phyloP scores from a whole-genome alignment of 2,888 invertebrate genomes.

The Brenthis ino region DNA sequence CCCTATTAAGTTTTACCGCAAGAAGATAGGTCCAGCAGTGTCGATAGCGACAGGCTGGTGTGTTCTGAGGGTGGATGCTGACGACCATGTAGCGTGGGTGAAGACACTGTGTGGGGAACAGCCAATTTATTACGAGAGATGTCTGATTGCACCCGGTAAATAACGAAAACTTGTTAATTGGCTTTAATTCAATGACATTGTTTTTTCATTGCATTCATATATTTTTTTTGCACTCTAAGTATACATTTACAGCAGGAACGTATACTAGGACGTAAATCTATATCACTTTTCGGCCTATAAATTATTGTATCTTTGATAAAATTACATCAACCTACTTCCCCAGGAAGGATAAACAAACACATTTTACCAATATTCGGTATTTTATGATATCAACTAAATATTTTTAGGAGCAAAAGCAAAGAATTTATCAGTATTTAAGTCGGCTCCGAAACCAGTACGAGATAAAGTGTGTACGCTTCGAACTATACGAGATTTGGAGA shows the following conservation, averaged over 20 bases:
- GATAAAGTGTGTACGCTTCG: constrained; percentile 56
- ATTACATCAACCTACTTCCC: no score
- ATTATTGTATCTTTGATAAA: no score
- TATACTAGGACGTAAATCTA: no score
- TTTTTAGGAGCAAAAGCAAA: constrained; percentile 60
- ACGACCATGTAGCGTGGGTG: constrained; percentile 65
- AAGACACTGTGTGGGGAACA: constrained; percentile 63
- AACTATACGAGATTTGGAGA: constrained; percentile 66
- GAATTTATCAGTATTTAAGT: constrained; percentile 56
- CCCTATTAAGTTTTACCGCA: constrained; percentile 64
- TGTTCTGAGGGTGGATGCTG: constrained; percentile 65
- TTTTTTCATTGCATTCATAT: no score
- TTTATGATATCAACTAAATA: no score
- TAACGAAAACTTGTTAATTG: not conserved
- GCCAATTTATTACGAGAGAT: constrained; percentile 72
- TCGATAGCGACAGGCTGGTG: constrained; percentile 72
- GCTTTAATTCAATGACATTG: no score
- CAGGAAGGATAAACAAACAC: no score
- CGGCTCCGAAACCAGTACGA: constrained; percentile 62
- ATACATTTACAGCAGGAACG: no score
- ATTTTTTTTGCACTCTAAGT: no score
- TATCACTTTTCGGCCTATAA: no score
- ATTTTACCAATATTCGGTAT: no score
- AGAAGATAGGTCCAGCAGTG: constrained; percentile 63
- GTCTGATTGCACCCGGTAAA: constrained; percentile 65